Base-by-base conservation (phyloP, 2,797 vertebrate genomes). In the Mus caroli region DNA sequence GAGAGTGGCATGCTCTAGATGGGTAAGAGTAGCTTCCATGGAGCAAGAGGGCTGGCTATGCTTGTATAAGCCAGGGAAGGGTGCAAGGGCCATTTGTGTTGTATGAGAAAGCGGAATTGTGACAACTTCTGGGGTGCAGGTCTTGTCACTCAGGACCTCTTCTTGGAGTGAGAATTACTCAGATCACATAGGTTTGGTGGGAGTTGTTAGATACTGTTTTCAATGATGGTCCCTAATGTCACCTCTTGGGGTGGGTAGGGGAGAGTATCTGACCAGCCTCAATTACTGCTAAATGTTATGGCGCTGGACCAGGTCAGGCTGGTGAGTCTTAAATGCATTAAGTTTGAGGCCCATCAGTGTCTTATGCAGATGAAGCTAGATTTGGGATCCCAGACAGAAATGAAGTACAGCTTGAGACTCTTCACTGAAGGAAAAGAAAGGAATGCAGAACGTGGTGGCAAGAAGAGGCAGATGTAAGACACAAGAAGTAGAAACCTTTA, bases 1-100 rank as follows among this genome's bases (percentile, higher is more conserved):
- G 20, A 62, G 71, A 67, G 40, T n/a, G 46, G 43, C n/a, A 26
- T 12, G 22, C 31, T 34, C 4, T 92, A 46, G 0, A 0, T 9
- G 40, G 60, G 37, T 60, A 80, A 83, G 34, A 84, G 92, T 93
- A 31, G 52, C 22, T 86, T 60, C 71, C 83, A 88, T 91, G 67
- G 89, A 88, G 60, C 40, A 75, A 75, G 58, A 91, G 67, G n/a
- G 1, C 5, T 9, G 31, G 40, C 76, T 92, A 71, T 37, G 58
- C n/a, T 91, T 67, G 3, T 20, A 50, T 34, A 52, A 46, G 43
- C 20, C 24, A 12, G 54, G 17, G 40, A 46, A 94, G 64, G 64
- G 6, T 64, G 71, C 28, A 76, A 40, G 92, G 52, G 40, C 56
- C 88, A 56, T 50, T 62, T 67, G 52, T 58, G 26, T 88, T 76